Base-by-base conservation (phyloP, 1,140 invertebrate genomes). In the Atopsyche davidsoni region DNA sequence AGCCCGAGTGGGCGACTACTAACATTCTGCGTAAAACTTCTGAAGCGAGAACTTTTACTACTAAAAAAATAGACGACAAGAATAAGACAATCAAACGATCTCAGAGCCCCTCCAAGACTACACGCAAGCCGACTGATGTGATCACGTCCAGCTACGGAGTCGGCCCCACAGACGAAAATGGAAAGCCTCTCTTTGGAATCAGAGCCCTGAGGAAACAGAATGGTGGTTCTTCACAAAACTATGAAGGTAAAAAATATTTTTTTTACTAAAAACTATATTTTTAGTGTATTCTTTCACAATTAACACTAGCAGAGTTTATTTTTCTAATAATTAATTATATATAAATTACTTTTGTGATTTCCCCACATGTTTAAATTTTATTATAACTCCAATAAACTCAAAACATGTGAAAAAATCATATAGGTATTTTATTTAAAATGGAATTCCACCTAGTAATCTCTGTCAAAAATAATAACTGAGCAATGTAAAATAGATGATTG, bases 81-180 rank as follows among this genome's bases (percentile, higher is more conserved):
- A 58, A 47, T 28, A 58, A 51, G 32, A 64, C 55, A 7, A 69
- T 71, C 24, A 73, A 72, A 54, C 58, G 68, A 35, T 62, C 66
- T 6, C 48, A 64, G 22, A 72, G 68, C 58, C 70, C 69, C 9
- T 67, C 65, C 2, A 70, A 69, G 32, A 62, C 55, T 2, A 68
- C 64, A 6, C 62, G 61, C 13, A 68, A 67, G 44, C 66, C 70
- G 0, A 65, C 66, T 0, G 81, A 85, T 63, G 77, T 79, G 23
- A 83, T 89, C 35, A 86, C 83, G 4, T 87, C 86, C 1, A 84
- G 86, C 62, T 89, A 89, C 64, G 86, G 87, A 1, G 81, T 86
- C 2, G 86, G 85, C 2, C 87, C 87, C 28, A 83, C 83, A 3
- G 86, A 88, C 62, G 83, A 86, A 53, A 79, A 86, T 57, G 85